Evolutionary conservation across 2,888 invertebrate genomes (phyloP), one percentile per base, ranked within the genome.

Genomic region (Hyposoter didymator): DNA sequence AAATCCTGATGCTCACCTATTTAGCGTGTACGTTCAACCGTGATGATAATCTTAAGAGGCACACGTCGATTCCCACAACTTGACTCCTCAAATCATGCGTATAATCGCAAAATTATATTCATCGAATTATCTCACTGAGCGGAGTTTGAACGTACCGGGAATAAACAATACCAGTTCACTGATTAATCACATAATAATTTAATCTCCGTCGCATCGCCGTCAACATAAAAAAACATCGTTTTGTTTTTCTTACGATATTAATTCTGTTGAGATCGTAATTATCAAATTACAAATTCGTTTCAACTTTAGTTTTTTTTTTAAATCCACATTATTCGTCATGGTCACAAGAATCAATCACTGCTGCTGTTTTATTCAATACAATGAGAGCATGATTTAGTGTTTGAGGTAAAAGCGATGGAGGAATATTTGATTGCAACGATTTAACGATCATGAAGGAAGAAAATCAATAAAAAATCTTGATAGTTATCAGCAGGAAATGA

Each of bases 1-100:
- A 66, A 28, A 69, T 66, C 70, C 78, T 39, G 74, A 32, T 47
- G 76, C 59, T 66, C 35, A 75, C 70, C 70, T 62, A 64, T 70
- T 64, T 69, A 67, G 62, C 19, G 52, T 72, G 52, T 55, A 80
- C 70, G 80, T 76, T 80, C 62, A 49, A 76, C 66, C 43, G 72
- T 81, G 47, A 76, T 70, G 76, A 81, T 84, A 75, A 73, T 64
- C 70, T 64, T 22, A 78, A 72, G 75, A 80, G 75, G 59, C 35
- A 75, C 64, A 55, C 52, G 47, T 76, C 82, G 39, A 70, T 52
- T 79, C 17, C 32, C 67, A 64, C n/a, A 62, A 45, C 35, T 49
- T 6, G 39, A n/a, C 47, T 66, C 72, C 22, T 76, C 47, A 72
- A 72, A 73, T 59, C 39, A 28, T 70, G 55, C 45, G 69, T 28